Evolutionary conservation across 2,113 vertebrate species (phyloP), one percentile per base, ranked within the genome.

Genomic region (Ibidorhyncha struthersii): DNA sequence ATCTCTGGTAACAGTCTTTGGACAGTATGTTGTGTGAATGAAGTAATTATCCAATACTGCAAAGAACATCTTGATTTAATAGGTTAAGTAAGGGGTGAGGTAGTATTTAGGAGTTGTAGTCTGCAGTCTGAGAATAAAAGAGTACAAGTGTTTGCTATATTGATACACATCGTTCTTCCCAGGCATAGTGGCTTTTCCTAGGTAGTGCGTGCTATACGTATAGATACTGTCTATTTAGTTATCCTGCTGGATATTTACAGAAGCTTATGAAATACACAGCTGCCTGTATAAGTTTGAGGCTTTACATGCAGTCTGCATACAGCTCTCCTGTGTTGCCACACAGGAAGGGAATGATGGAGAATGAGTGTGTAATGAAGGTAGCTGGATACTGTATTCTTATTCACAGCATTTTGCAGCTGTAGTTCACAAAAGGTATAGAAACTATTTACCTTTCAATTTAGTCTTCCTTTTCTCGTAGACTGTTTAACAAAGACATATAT

Each of bases 151-250:
- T 43, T 67, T 49, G 50, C 36, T 86, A 0, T 21, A 19, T 50
- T 43, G 74, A 20, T 29, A 25, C 5, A 9, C 30, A 14, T 32
- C 38, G 53, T 20, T 34, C 38, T 82, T 53, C 38, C 59, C 30
- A 30, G 58, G 86, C 45, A 1, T 19, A 80, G 82, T 16, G 70
- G 12, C 27, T 53, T 53, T 66, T 47, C 50, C 66, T n/a, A 30
- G 3, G 9, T 40, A 34, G 2, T 66, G 66, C 3, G 0, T 30
- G 49, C 30, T 66, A 8, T 59, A 10, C 2, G 0, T n/a, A 9
- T 5, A 43, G 45, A 16, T 55, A 27, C 32, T 86, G 67, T 17
- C 52, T 40, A 0, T 52, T 69, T n/a, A 40, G 5, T 90, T 79
- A 14, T 32, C 50, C 69, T 81, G 43, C 27, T 70, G 38, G 41